Evolutionary conservation across 2,113 vertebrate genomes (phyloP), one percentile per base, ranked within the genome.

Genomic region (Phylloscopus trochiloides): DNA sequence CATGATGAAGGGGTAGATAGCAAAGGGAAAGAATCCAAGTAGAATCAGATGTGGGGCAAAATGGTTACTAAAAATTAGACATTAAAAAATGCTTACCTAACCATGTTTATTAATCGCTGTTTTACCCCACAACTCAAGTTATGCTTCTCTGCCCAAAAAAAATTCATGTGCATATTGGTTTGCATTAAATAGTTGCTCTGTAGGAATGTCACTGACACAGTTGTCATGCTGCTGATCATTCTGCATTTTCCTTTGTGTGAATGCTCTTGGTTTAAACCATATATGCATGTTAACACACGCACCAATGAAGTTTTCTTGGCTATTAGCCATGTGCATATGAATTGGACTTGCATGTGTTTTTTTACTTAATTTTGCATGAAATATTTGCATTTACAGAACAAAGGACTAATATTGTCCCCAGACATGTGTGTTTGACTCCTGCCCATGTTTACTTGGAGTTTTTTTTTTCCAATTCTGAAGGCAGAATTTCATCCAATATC

Each of bases 301-400:
- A 96, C 90, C 63, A 61, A 77, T 89, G 65, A 95, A 90, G 67
- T 92, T 88, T 80, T 97, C 92, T 94, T 86, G 94, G 92, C 96
- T 96, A 84, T 73, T 92, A 95, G 95, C 97, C 97, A 97, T 96
- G 94, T 97, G 97, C 97, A 61, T 94, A 93, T 94, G 93, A 97
- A 88, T 97, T 92, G 65, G 42, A 96, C 55, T 97, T 98, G 98
- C 98, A 98, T 98, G 97, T 96, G n/a, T 12, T 97, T 97, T 97
- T 96, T 92, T 86, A 86, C 88, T 97, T 97, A 92, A 96, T 95
- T 97, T 98, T 99, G 98, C 98, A 99, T 98, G 98, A 98, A 97
- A 96, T 97, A 96, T 96, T 97, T 98, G 97, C 98, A 96, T 98
- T 97, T 98, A 94, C 75, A 97, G 40, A 79, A 29, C 25, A 73